Evolutionary conservation across 2,797 vertebrate species (phyloP), one percentile per base, ranked within the genome.

Genomic region (Cryptoprocta ferox): DNA sequence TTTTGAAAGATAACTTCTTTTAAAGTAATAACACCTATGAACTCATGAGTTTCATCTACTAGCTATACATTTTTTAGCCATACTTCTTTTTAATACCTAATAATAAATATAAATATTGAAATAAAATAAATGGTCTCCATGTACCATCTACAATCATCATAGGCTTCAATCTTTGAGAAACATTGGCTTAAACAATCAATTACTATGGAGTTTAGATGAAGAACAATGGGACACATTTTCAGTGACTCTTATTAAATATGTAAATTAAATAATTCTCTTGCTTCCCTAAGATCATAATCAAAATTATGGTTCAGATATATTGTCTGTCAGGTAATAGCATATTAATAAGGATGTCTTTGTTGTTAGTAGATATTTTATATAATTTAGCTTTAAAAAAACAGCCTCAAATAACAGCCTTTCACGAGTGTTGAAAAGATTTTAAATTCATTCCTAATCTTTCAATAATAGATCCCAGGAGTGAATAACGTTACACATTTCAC

Each of bases 321-420:
- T 86, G 79, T 97, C 68, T 97, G 18, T 85, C 94, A 97, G 89
- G 76, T 84, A 97, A 94, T 91, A 85, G 65, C 35, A 79, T 96
- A 85, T 94, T 96, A 95, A 91, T 94, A 73, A 89, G 14, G 18
- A 84, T 95, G 90, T 82, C 79, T 97, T 94, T 89, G 53, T 18
- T 93, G 18, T 97, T 94, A 90, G 37, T 95, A 87, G n/a, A 82
- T 97, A 87, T 93, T 94, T 95, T 97, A 87, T 95, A 94, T 96
- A 84, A 83, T 96, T 98, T 97, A 91, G 30, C 56, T 97, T 97
- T 42, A 4, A 63, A 97, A 97, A 96, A 97, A 83, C 50, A 90
- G 75, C 0, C 73, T 95, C 80, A 78, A 86, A 91, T 95, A 94
- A 39, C 30, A 96, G 75, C 30, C 82, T 96, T 97, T 97, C 50